phyloP scores from a whole-genome alignment of 2,888 invertebrate genomes.

The Micoletzkya japonica region DNA sequence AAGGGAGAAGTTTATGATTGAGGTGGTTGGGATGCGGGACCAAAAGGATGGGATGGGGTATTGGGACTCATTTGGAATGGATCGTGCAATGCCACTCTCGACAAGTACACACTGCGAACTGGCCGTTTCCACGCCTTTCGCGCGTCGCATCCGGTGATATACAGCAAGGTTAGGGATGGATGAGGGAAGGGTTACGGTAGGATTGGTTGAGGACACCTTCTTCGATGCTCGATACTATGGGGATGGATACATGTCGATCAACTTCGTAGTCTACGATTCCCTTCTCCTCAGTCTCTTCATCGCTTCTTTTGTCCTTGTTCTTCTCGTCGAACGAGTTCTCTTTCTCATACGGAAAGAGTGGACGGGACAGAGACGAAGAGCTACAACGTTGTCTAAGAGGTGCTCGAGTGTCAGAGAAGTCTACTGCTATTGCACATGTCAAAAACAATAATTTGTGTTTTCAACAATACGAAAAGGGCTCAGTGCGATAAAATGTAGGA shows the following conservation, averaged over 20 bases:
- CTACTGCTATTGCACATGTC: too few species aligned
- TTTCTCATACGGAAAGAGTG: constrained; percentile 15
- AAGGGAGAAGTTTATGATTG: neutral
- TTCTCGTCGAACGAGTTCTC: constrained; percentile 2
- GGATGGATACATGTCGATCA: constrained; percentile 25
- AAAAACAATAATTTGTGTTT: neutral
- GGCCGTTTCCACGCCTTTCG: constrained; percentile 1
- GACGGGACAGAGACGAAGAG: neutral
- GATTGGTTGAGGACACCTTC: constrained; percentile 28
- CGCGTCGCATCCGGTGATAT: constrained; percentile 19
- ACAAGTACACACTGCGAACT: constrained; percentile 20
- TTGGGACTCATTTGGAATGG: constrained; percentile 24
- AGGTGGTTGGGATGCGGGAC: constrained; percentile 27
- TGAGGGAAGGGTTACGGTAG: neutral
- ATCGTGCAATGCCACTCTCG: constrained; percentile 21
- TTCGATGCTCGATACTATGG: constrained; percentile 21
- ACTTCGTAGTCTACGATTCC: constrained; percentile 20
- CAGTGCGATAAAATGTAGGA: neutral
- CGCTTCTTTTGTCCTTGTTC: constrained; percentile 13
- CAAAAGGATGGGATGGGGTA: constrained; percentile 22
- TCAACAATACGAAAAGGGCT: neutral
- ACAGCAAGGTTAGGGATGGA: constrained; percentile 19
- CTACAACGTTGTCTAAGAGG: neutral
- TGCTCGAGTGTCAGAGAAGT: too few species aligned
- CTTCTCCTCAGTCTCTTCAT: constrained; percentile 16